These are phyloP conservation scores for Emys orbicularis DNA, from an alignment of 2,797 vertebrate species.

Conservation along the genomic window DNA sequence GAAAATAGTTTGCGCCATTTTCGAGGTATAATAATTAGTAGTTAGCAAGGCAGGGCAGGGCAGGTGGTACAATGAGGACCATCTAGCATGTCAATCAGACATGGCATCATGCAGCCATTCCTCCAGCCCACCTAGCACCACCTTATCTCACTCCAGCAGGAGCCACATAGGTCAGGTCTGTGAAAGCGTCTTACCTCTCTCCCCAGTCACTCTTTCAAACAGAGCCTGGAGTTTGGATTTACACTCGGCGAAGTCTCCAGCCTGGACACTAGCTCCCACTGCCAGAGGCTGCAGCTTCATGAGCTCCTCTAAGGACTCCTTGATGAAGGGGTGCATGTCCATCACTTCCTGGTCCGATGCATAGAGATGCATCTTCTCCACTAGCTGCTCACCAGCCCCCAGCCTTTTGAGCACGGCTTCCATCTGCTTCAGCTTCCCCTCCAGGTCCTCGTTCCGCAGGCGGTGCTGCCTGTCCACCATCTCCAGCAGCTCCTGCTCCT, in stretches of 20 bases:
- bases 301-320: conserved; percentile 37
- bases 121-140: not conserved
- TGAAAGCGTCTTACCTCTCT: conserved; percentile 28
- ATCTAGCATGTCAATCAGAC: not conserved
- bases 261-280: fast-evolving
- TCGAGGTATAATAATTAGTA: not conserved
- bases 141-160: not conserved
- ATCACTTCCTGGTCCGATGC: conserved; percentile 79
- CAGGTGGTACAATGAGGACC: not conserved
- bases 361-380: conserved; percentile 71
- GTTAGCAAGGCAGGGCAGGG: not conserved
- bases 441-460: not conserved
- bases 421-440: not conserved
- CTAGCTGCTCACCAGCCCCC: conserved; percentile 28
- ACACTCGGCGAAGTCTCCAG: conserved; percentile 37
- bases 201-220: conserved; percentile 7
- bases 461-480: not conserved
- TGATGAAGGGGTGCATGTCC: conserved; percentile 71
- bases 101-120: not conserved
- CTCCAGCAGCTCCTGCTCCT: conserved; percentile 42
- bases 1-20: not conserved
- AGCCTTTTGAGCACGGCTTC: conserved; percentile 60
- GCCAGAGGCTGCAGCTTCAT: conserved; percentile 27
- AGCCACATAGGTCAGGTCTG: not conserved
- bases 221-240: conserved; percentile 46